Evolutionary conservation across 2,888 invertebrate species (phyloP), one percentile per base, ranked within the genome.

Genomic region (Aproaerema taeniolella): DNA sequence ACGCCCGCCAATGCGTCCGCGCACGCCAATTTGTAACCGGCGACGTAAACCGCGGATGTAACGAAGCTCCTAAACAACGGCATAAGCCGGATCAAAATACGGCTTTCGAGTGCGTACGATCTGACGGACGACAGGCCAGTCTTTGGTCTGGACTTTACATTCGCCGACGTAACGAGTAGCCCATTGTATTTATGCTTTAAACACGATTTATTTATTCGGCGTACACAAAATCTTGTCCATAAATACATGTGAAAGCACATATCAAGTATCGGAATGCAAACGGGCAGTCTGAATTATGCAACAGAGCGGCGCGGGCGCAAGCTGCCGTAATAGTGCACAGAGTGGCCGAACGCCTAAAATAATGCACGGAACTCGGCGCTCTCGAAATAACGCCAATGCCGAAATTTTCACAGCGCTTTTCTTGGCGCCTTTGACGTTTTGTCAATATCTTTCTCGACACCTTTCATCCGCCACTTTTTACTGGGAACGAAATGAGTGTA

Each of bases 161-260:
- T 78, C 73, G 76, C 81, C 80, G 82, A 76, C 81, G 77, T 86
- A 85, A 86, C 85, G 85, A 86, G 75, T 63, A 75, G 79, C 79
- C 74, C 85, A 85, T 85, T 83, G 85, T 85, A 82, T 83, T 83
- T 85, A 81, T 83, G 78, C 79, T 71, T 78, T 69, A 74, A 78
- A 75, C 74, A 71, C 80, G 72, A 83, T 83, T 83, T 85, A 85
- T 85, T 82, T 82, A 86, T 86, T 82, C 82, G 79, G 76, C 83
- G 85, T 85, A 83, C 85, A 86, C 85, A 82, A 85, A 86, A 85
- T 85, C 85, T 81, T 75, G 85, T 81, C 82, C 85, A 85, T 86
- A 86, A 85, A 86, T 85, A 86, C 83, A 86, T 85, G 81, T 82
- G 82, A 80, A 81, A 83, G 80, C 83, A 83, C 85, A 83, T 83